Conservation (phyloP, 2,113 vertebrate genomes). For the Petrocephalus microphthalmus region DNA sequence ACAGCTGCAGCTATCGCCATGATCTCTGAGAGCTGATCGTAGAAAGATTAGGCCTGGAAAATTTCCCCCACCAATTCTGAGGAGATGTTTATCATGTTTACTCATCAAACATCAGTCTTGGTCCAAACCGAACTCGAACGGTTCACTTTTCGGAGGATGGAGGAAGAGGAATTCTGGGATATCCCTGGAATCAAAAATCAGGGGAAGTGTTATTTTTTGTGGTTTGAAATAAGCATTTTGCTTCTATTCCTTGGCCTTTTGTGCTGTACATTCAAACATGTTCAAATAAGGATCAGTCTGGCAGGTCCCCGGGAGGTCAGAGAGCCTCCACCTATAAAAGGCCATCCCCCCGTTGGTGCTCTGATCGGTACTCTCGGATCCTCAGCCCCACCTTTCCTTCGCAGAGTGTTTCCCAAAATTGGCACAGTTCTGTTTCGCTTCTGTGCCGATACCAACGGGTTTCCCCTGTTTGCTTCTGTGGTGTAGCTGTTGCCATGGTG, state of each 20-base stretch:
- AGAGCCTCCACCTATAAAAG: background rate
- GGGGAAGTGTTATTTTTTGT: background rate
- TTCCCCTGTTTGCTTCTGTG: background rate
- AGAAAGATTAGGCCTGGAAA: background rate
- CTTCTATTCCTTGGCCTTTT: background rate
- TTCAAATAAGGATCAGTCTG: background rate
- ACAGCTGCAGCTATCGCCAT: background rate
- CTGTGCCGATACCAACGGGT: background rate
- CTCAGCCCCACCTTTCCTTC: background rate
- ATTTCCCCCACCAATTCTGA: background rate
- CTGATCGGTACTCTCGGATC: background rate
- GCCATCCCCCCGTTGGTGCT: background rate
- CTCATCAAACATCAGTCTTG: background rate
- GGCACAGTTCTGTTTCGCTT: background rate
- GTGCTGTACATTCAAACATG: background rate
- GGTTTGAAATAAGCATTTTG: background rate
- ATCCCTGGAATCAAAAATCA: background rate
- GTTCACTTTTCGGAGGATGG: background rate
- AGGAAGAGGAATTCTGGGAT: background rate
- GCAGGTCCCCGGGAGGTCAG: background rate
- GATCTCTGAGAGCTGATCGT: background rate
- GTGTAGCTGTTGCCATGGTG: background rate
- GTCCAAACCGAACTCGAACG: background rate
- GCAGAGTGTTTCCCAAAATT: background rate
- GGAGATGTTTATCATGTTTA: background rate